Base-by-base conservation (phyloP, 2,888 invertebrate genomes). In the Thymelicus acteon region DNA sequence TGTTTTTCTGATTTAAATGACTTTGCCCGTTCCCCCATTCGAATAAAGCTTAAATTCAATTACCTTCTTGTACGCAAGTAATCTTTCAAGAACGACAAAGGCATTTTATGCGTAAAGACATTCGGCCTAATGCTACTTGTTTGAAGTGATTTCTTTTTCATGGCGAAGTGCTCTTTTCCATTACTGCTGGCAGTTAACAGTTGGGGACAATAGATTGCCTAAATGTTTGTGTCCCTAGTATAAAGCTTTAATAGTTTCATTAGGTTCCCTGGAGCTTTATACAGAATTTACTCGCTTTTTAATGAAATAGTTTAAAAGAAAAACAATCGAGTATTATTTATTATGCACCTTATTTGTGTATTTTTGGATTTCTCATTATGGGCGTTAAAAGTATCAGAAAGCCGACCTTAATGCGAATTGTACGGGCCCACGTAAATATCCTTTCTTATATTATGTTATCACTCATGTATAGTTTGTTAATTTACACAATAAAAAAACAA, bases 51-150 rank as follows among this genome's bases (percentile, higher is more conserved):
- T 48, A 57, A 39, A 47, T 57, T 63, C 31, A 47, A 47, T 8
- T 57, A 24, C 57, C 5, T 15, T 15, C 19, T 37, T 6, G 13
- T 57, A 62, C 54, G 54, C 68, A 57, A 68, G 54, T 62, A 68
- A 68, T 68, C 61, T 68, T 68, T 68, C 19, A 47, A 61, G 68
- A 62, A 65, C 66, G 66, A 69, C 49, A 70, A 72, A 72, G 57
- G 60, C 47, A 62, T 61, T 72, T 73, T 73, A 65, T 69, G 67
- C 73, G 67, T 73, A 71, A 73, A 72, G 72, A 70, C 74, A 72
- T 69, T 72, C 57, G 15, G 47, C 62, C 61, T 72, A 74, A 74
- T 73, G 74, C 15, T 69, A 74, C 62, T 74, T 74, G 73, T 74
- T 74, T 73, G 72, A 74, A 74, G 63, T 64, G 69, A 70, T 70